Evolutionary conservation across 2,113 vertebrate genomes (phyloP), one percentile per base, ranked within the genome.

Genomic region (Opisthocomus hoazin): DNA sequence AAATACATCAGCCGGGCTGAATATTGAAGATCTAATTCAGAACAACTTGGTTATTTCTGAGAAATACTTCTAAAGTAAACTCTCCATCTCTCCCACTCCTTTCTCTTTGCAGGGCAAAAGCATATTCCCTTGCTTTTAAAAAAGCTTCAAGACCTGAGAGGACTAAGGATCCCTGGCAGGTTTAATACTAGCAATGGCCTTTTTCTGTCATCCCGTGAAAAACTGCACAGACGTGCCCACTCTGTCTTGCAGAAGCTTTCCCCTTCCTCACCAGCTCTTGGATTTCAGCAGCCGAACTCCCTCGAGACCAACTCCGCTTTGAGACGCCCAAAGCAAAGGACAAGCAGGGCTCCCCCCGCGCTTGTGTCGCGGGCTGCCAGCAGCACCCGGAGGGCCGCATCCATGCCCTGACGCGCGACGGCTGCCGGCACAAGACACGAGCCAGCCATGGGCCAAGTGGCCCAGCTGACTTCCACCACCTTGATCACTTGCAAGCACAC

Each of bases 371-470:
- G 2, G 61, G 61, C 30, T 48, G 61, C 39, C 61, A 48, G 29
- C 22, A 56, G 26, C 30, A 24, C 8, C 26, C 1, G 0, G 8
- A 68, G 11, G 24, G 27, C n/a, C n/a, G 27, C 1, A 1, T 46
- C n/a, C 54, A 41, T 1, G 0, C 15, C 60, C 65, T 20, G 51
- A 29, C 5, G 2, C 2, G 0, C 0, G 2, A 30, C 1, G 21
- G 29, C 29, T 1, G 1, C 15, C 46, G 32, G 34, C 50, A 32
- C 2, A 0, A n/a, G n/a, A n/a, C n/a, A n/a, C n/a, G 34, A 39
- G 27, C 20, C 30, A 26, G 30, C 39, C 41, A 26, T 20, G 10
- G 3, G 39, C 23, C 51, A 89, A 43, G 39, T 18, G 29, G 37
- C 57, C 50, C 19, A 27, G 37, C 51, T 34, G 45, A 34, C 50